Percentiles rank a stretch among this genome's conserved stretches.
phyloP scores from a whole-genome alignment of 1,140 invertebrate genomes.

The Pissodes strobi region DNA sequence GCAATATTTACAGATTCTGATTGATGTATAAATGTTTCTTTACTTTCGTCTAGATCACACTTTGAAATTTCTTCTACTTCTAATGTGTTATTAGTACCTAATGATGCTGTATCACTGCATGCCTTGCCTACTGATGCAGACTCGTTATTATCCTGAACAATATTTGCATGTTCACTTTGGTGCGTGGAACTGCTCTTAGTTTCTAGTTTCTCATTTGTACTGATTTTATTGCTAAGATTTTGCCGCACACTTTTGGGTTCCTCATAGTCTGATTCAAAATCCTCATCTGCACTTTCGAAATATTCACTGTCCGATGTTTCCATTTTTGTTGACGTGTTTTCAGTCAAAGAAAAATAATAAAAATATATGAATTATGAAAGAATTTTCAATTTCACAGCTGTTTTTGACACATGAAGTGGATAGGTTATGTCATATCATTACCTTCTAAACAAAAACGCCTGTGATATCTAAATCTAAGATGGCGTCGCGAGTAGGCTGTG shows the following conservation, averaged over 20 bases:
- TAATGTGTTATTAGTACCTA: no score
- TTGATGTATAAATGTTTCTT: not conserved
- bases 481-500: no score
- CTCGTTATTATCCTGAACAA: not conserved
- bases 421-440: not conserved
- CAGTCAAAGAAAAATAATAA: not conserved
- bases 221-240: not conserved
- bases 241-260: slow-evolving; percentile 25
- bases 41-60: no score
- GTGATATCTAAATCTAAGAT: not conserved
- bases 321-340: no score
- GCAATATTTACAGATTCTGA: not conserved
- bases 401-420: not conserved
- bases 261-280: slow-evolving; percentile 63
- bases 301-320: slow-evolving; percentile 73
- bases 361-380: not conserved
- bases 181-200: not conserved
- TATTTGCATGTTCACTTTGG: not conserved
- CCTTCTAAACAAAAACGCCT: not conserved
- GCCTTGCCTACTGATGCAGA: no score
- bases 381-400: not conserved
- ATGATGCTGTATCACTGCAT: no score
- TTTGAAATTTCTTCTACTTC: no score
- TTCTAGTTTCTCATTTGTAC: not conserved
- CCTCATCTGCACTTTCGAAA: slow-evolving; percentile 61